Evolutionary conservation across 2,888 invertebrate genomes (phyloP), one percentile per base, ranked within the genome.

Genomic region (Elgonia sp.): DNA sequence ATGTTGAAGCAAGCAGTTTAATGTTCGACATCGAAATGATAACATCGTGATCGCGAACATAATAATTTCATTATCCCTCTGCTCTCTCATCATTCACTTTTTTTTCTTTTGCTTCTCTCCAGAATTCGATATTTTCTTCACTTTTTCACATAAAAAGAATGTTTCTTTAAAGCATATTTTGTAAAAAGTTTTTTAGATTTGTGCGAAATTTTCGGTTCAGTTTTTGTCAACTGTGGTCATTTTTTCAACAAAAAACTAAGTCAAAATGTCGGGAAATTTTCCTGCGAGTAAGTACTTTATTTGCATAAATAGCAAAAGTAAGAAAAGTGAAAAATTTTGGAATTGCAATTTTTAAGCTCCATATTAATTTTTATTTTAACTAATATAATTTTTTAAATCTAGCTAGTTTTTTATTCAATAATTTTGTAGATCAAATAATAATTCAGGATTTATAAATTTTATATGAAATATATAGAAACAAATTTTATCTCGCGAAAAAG

Each of bases 1-100:
- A n/a, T n/a, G 77, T 46, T 46, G 57, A 63, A 72, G 29, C 63
- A 65, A 76, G 60, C 86, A 86, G 86, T 86, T 81, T 77, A 77
- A 82, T 82, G 62, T 72, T 77, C 77, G 86, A 86, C 86, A 77
- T 86, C 86, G 86, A 77, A 82, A 86, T 86, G 86, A 83, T 83
- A 86, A 83, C 83, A 73, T 83, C 86, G 86, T 83, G 79, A 79
- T 86, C 77, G 83, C 53, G 77, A 29, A 21, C 70, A 53, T 20
- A 40, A 76, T n/a, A n/a, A 76, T 60, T 76, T 75, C 60, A 42
- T 69, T 70, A 50, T 50, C 39, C 70, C 62, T 62, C 67, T 39
- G 53, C 63, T 57, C 42, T 65, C 9, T 77, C 65, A 42, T 77
- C 50, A 29, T 50, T 18, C 37, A 29, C 46, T 81, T 60, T 60